phyloP scores from a whole-genome alignment of 2,113 vertebrate genomes.

The Coptodon bakossiorum region DNA sequence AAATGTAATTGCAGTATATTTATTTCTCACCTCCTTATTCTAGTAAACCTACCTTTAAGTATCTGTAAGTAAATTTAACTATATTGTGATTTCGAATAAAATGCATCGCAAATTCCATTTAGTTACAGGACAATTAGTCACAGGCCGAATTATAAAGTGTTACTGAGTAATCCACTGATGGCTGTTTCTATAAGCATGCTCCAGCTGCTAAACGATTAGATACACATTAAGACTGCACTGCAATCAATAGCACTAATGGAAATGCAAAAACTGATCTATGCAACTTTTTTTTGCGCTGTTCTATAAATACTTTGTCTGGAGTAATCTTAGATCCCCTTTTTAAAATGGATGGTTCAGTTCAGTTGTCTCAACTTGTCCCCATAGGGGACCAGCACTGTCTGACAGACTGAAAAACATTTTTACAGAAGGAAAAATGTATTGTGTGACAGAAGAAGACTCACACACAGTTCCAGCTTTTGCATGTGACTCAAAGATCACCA shows the following conservation, averaged over 20 bases:
- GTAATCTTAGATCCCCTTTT: not conserved
- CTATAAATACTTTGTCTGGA: not conserved
- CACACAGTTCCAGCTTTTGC: constrained; percentile 96
- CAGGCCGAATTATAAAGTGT: not conserved
- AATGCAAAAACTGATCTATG: not conserved
- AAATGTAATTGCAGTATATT: not conserved
- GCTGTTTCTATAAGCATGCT: not conserved
- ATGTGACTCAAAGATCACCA: constrained; percentile 96
- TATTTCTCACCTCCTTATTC: not conserved
- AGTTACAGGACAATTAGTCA: not conserved
- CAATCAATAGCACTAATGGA: not conserved
- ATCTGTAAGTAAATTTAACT: not conserved
- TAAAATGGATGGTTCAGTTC: not conserved
- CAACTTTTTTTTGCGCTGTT: not conserved
- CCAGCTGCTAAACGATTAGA: not conserved
- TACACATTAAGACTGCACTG: not conserved
- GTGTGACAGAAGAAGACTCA: constrained; percentile 68
- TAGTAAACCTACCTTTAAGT: not conserved
- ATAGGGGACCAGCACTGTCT: fast-evolving
- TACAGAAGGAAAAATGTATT: not conserved
- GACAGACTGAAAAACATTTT: not conserved
- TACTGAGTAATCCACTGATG: not conserved
- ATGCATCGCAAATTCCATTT: not conserved
- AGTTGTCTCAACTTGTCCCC: not conserved
- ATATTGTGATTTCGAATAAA: not conserved